Percentiles rank a stretch among this genome's conserved stretches.
Evolutionary conservation across 2,113 vertebrate species (phyloP).

Genomic region (Passer montanus): DNA sequence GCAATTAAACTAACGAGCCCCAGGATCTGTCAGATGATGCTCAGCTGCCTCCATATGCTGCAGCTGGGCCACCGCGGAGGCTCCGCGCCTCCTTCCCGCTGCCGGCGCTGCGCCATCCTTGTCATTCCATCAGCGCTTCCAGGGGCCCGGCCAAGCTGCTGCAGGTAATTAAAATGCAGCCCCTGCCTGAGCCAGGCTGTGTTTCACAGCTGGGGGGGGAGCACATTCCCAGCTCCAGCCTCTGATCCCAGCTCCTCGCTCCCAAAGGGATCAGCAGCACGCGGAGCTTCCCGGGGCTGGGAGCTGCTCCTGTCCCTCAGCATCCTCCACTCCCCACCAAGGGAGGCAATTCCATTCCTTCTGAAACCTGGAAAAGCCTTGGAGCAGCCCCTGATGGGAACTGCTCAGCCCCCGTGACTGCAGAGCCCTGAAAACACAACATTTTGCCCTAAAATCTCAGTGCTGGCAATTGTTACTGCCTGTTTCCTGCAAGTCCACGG

Average conservation of each 20-base stretch:
- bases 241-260: neutral
- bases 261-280: fast-evolving
- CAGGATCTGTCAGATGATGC: slow-evolving; percentile 21
- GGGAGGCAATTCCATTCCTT: neutral
- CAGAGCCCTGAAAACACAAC: neutral
- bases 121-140: neutral
- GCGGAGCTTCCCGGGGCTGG: neutral
- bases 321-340: neutral
- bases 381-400: neutral
- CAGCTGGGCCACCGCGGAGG: slow-evolving; percentile 9
- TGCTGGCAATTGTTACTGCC: neutral
- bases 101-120: neutral
- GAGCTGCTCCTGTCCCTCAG: neutral
- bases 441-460: neutral
- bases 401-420: too few relatives aligned
- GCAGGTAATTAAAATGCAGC: neutral
- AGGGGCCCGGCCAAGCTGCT: neutral
- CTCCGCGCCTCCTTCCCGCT: neutral
- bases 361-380: neutral
- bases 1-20: slow-evolving; percentile 25
- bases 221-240: neutral
- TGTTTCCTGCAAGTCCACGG: fast-evolving
- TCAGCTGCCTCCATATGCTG: slow-evolving; percentile 41
- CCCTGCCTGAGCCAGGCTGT: neutral
- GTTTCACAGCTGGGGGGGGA: neutral